These are phyloP conservation scores for Pipistrellus pygmaeus DNA, from an alignment of 2,797 vertebrate species.

Conservation along the genomic window DNA sequence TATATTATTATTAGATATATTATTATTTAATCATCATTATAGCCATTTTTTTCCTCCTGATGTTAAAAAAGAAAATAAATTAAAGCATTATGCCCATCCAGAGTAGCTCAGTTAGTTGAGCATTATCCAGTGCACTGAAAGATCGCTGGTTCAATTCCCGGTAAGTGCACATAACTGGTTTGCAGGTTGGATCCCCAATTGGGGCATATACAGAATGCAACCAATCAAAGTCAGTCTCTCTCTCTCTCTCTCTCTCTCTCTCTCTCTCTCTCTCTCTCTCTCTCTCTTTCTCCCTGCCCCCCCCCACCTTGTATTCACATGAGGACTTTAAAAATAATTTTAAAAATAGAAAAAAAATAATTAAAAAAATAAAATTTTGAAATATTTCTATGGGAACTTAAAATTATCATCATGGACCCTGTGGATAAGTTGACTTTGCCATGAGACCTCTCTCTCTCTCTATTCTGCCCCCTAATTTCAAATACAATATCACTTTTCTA, in stretches of 20 bases:
- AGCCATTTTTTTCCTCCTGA: constrained; percentile 43
- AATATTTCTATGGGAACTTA: neutral
- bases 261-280: neutral
- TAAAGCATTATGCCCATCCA: neutral
- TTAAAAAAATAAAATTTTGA: neutral
- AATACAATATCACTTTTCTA: constrained; percentile 20
- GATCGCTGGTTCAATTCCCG: neutral
- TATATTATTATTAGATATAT: neutral
- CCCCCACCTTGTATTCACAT: neutral
- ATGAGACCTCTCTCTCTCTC: neutral
- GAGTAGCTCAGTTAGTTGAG: neutral
- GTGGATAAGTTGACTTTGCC: neutral
- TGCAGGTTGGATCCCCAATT: neutral
- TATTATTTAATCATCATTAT: constrained; percentile 10
- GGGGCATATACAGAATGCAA: neutral
- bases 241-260: neutral
- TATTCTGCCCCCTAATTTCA: neutral
- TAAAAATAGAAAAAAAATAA: neutral
- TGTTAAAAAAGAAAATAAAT: constrained; percentile 58
- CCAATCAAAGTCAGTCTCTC: neutral
- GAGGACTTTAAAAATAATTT: neutral
- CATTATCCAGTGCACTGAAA: neutral
- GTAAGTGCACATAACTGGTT: neutral
- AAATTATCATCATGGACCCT: neutral
- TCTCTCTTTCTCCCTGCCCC: too few relatives aligned